Conservation (phyloP, 2,113 vertebrate genomes). For the Antechinus flavipes region DNA sequence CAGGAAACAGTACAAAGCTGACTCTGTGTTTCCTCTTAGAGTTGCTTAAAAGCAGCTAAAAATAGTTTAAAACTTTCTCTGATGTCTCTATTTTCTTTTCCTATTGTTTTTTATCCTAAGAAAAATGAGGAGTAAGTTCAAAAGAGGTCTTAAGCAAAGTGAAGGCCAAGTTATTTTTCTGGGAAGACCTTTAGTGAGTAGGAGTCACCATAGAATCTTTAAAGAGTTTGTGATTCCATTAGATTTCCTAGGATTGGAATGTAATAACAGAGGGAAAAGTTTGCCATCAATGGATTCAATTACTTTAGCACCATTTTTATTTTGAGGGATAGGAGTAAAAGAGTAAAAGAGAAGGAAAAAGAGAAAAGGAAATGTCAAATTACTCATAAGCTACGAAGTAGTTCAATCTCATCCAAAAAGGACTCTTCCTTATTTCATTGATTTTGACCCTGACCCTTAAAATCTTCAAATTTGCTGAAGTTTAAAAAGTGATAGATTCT, state of each 20-base stretch:
- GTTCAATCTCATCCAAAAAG: background rate
- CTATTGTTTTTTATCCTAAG: conserved; percentile 39
- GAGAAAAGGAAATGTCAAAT: conserved; percentile 1
- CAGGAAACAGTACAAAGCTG: conserved; percentile 43
- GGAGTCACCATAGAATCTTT: background rate
- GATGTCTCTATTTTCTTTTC: conserved; percentile 17
- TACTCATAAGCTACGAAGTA: background rate
- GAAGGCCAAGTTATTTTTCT: conserved; percentile 23
- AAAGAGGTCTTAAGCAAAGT: conserved; percentile 23
- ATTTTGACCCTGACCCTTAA: background rate
- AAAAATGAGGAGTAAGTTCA: conserved; percentile 48
- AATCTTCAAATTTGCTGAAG: background rate
- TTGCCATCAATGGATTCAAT: background rate
- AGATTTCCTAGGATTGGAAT: background rate
- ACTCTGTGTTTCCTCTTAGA: conserved; percentile 56
- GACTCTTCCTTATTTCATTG: background rate
- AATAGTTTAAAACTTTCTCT: conserved; percentile 35
- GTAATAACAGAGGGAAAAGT: background rate
- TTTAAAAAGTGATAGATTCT: background rate
- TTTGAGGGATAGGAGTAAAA: background rate
- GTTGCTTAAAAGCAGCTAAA: conserved; percentile 51
- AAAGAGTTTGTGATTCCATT: no score
- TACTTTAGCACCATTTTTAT: background rate
- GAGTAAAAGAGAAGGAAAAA: background rate
- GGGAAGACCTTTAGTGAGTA: conserved; percentile 11